Conservation (phyloP, 2,888 invertebrate species). For the Pyrgus malvae region DNA sequence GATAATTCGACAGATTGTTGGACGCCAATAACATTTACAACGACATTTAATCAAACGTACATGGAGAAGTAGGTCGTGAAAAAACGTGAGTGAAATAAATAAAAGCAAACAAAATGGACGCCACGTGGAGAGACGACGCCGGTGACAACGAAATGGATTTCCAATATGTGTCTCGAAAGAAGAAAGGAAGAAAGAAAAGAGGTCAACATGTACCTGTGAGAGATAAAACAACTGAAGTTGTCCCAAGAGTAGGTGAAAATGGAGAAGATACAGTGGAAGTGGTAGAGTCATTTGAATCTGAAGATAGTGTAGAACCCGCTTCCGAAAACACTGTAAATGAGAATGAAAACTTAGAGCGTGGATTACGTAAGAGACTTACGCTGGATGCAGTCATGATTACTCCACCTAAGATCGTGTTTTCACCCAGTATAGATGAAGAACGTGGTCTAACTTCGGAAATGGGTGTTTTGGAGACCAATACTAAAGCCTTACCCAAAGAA, state of each 20-base stretch:
- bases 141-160: constrained; percentile 2
- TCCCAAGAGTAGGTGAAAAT: too few species aligned
- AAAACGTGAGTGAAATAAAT: neutral
- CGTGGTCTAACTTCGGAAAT: neutral
- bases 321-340: neutral
- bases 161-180: constrained; percentile 2
- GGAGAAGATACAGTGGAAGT: neutral
- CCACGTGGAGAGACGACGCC: neutral
- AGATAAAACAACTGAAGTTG: too few species aligned
- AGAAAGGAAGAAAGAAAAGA: constrained; percentile 3
- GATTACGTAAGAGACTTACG: neutral
- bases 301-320: neutral
- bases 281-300: constrained; percentile 2
- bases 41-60: constrained; percentile 1
- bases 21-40: constrained; percentile 4
- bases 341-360: neutral
- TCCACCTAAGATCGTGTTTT: neutral
- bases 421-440: neutral
- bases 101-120: constrained; percentile 8
- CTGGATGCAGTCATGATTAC: neutral
- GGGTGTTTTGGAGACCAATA: constrained; percentile 30
- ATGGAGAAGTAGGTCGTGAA: neutral
- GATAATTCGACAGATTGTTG: constrained; percentile 11
- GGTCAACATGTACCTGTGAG: neutral
- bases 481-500: constrained; percentile 47